phyloP scores from a whole-genome alignment of 2,113 vertebrate genomes.

The Poeciliopsis turrubarensis region DNA sequence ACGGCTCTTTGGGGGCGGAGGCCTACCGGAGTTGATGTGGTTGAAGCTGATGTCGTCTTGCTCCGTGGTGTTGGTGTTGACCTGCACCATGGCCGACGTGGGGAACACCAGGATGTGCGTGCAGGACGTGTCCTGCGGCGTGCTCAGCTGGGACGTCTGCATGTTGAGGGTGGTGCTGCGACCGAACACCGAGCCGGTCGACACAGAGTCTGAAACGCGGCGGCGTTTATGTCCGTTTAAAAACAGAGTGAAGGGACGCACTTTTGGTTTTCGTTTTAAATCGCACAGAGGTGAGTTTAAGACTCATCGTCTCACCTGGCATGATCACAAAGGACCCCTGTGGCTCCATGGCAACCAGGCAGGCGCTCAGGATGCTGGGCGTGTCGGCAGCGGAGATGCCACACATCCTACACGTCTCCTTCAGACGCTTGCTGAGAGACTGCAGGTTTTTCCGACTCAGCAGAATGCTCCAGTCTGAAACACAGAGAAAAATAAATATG shows the following conservation, averaged over 20 bases:
- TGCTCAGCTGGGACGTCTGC: constrained; percentile 96
- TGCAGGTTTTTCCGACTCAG: constrained; percentile 96
- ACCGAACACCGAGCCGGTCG: constrained; percentile 95
- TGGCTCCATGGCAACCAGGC: constrained; percentile 97
- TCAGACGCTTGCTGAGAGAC: constrained; percentile 94
- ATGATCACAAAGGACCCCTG: constrained; percentile 99
- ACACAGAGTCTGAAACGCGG: constrained; percentile 86
- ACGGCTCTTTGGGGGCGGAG: not conserved
- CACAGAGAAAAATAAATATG: not conserved
- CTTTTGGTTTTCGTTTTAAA: no score
- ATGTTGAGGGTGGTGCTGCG: constrained; percentile 97
- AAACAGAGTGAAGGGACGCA: not conserved
- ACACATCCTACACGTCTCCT: constrained; percentile 97
- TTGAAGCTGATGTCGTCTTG: constrained; percentile 94
- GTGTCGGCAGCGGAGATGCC: constrained; percentile 97
- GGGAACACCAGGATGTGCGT: constrained; percentile 98
- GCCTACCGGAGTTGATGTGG: constrained; percentile 89
- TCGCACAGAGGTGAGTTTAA: not conserved
- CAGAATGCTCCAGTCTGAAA: constrained; percentile 96
- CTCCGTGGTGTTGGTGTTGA: constrained; percentile 91
- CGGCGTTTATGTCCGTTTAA: not conserved
- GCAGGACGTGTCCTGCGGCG: constrained; percentile 97
- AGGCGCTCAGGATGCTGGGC: constrained; percentile 98
- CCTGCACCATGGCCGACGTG: constrained; percentile 95
- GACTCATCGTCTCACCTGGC: constrained; percentile 84